Conservation (phyloP, 1,140 invertebrate genomes). For the Platorchestia sp. region DNA sequence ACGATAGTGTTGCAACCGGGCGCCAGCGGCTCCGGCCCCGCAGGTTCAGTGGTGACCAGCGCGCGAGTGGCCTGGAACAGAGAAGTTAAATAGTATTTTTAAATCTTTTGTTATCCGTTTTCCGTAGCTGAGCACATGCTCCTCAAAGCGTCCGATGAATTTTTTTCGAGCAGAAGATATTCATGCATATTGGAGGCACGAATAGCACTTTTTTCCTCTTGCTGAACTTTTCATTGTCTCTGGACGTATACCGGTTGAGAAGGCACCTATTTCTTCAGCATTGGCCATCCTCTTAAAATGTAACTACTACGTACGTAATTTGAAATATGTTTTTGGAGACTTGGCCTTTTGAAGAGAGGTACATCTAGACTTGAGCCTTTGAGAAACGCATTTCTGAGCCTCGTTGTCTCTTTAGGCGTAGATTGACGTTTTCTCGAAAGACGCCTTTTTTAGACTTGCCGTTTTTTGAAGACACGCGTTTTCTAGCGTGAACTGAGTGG, state of each 20-base stretch:
- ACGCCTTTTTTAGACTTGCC: background rate
- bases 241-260: background rate
- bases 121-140: background rate
- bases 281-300: background rate
- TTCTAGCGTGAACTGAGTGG: background rate
- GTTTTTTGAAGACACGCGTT: background rate
- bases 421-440: too few relatives aligned
- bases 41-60: background rate
- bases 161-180: background rate
- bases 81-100: background rate
- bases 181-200: too few relatives aligned
- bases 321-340: too few relatives aligned
- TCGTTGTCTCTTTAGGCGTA: too few relatives aligned
- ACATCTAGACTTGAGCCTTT: too few relatives aligned
- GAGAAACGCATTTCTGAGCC: background rate
- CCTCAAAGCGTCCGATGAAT: background rate
- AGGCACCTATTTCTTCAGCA: background rate
- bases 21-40: too few relatives aligned
- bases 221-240: background rate
- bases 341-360: too few relatives aligned
- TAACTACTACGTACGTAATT: too few relatives aligned
- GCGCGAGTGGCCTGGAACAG: background rate
- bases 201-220: background rate
- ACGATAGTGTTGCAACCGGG: too few relatives aligned
- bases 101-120: background rate